Evolutionary conservation across 2,797 vertebrate genomes (phyloP).

Genomic region (Tragelaphus eurycerus): DNA sequence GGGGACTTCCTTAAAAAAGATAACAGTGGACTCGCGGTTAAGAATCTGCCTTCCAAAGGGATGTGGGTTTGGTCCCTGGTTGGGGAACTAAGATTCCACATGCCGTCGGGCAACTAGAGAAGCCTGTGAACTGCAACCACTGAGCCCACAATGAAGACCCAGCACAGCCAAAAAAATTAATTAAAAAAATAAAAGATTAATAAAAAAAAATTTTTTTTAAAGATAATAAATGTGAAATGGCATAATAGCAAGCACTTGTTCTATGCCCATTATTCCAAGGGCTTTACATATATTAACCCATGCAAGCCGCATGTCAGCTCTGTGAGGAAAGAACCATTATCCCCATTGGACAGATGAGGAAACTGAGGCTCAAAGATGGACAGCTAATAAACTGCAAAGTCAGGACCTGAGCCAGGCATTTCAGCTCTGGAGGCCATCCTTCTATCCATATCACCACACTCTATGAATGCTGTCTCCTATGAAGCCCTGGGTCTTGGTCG

Average conservation of each 20-base stretch:
- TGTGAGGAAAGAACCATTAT: not conserved
- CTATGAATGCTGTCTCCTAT: not conserved
- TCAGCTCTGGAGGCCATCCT: not conserved
- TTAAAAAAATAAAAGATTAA: not conserved
- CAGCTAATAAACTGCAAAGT: not conserved
- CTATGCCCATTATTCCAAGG: not conserved
- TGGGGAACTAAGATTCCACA: not conserved
- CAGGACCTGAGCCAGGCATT: not conserved
- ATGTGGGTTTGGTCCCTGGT: not conserved
- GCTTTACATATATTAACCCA: not conserved
- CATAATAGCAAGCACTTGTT: not conserved
- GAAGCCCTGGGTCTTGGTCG: not conserved
- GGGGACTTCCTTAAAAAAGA: not conserved
- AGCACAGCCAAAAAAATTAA: not conserved
- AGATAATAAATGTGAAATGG: not conserved
- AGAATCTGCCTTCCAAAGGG: not conserved
- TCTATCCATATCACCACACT: fast-evolving
- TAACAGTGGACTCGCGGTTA: not conserved
- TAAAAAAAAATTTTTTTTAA: not conserved
- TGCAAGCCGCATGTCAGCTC: not conserved
- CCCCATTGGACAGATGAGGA: not conserved
- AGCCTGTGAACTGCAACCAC: not conserved
- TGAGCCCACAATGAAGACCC: not conserved
- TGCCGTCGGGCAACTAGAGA: not conserved
- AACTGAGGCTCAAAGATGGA: not conserved